Evolutionary conservation across 2,113 vertebrate species (phyloP), one percentile per base, ranked within the genome.

Genomic region (Phylloscopus trochiloides): DNA sequence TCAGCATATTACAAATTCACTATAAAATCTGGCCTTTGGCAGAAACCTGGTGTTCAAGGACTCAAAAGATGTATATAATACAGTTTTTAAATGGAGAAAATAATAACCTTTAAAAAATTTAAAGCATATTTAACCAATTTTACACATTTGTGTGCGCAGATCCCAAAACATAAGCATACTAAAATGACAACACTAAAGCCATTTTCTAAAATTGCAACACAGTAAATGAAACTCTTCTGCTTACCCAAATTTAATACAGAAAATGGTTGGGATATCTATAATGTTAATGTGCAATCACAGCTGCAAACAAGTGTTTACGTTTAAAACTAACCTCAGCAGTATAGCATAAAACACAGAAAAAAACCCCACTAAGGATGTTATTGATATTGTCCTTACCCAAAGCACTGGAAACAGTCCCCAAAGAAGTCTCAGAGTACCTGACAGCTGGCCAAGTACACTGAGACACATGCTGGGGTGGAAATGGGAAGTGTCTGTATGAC

Each of bases 341-440:
- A 28, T 12, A 50, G 9, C 7, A 32, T 36, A 68, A 72, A 79
- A 72, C 9, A 47, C 0, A 5, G 38, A 11, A 11, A 8, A 32
- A 32, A 54, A 15, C 10, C 0, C 0, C 6, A 32, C 20, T 45
- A 50, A 82, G 14, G 31, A 8, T 17, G 7, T 25, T 22, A 43
- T 14, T 51, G 55, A n/a, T 54, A 34, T 6, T 48, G 22, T n/a
- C 5, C 12, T 34, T 72, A 50, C 31, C 51, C n/a, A 57, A 18
- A 88, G 42, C 38, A 38, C 26, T 71, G 25, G 40, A 36, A 74
- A 32, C 12, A 8, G 25, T n/a, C 24, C 17, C 31, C 22, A 26
- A 0, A 73, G 54, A 57, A 73, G 17, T 42, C 14, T 51, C n/a
- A 47, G 9, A 4, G 11, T 25, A 50, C 34, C 32, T 36, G 16